These are phyloP conservation scores for Acanthosoma haemorrhoidale DNA, from an alignment of 2,888 invertebrate species.

Conservation along the genomic window DNA sequence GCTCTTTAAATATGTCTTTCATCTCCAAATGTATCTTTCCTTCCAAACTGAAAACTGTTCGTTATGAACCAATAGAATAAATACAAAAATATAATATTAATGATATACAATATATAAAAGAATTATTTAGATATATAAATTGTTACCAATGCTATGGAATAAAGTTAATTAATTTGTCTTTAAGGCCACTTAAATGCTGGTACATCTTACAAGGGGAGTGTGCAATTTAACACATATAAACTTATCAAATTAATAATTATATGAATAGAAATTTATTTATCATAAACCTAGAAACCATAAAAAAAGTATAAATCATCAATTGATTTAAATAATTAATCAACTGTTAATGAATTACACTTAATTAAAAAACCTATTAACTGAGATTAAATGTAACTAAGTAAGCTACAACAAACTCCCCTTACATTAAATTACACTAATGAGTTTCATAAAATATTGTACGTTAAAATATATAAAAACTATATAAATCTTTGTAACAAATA, in stretches of 20 bases:
- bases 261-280: too few species aligned
- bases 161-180: not conserved
- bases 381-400: not conserved
- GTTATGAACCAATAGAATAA: too few species aligned
- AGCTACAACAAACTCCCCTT: not conserved
- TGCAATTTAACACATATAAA: too few species aligned
- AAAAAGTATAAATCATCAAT: not conserved
- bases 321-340: not conserved
- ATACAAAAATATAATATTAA: too few species aligned
- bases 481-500: not conserved
- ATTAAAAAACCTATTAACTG: not conserved
- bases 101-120: too few species aligned
- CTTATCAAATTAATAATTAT: too few species aligned
- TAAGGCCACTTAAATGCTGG: not conserved
- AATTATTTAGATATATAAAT: not conserved
- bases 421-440: not conserved
- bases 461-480: slow-evolving; percentile 8
- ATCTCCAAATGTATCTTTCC: too few species aligned
- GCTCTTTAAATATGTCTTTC: too few species aligned
- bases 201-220: not conserved
- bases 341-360: not conserved
- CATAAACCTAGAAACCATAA: too few species aligned
- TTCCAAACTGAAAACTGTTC: too few species aligned
- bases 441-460: slow-evolving; percentile 1
- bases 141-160: not conserved